Evolutionary conservation across 2,113 vertebrate species (phyloP).

Genomic region (Ictalurus furcatus): DNA sequence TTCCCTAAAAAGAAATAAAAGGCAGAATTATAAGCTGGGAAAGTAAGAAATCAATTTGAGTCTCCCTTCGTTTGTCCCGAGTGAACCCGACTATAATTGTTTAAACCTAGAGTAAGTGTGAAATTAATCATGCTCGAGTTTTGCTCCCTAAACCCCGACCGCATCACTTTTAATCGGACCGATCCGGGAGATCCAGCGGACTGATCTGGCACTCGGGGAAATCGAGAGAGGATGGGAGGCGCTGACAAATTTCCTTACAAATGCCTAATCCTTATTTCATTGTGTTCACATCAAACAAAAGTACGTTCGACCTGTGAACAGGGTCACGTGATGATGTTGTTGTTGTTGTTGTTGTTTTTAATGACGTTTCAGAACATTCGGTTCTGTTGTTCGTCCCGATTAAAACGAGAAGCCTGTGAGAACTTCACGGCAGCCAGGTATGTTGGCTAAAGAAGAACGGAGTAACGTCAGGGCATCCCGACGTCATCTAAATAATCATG

Average conservation of each 20-base stretch:
- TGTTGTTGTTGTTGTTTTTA: not conserved
- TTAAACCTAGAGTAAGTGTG: slow-evolving; percentile 49
- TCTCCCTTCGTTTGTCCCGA: slow-evolving; percentile 17
- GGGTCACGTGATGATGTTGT: too few species aligned
- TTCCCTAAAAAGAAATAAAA: slow-evolving; percentile 31
- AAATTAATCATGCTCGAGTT: slow-evolving; percentile 35
- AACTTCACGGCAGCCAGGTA: slow-evolving; percentile 7
- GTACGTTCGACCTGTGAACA: not conserved
- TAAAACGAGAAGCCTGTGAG: slow-evolving; percentile 12
- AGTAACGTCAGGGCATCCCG: not conserved
- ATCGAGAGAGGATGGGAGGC: not conserved
- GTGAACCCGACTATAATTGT: slow-evolving; percentile 39
- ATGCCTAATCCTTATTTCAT: not conserved
- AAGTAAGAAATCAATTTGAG: slow-evolving; percentile 51
- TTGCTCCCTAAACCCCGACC: slow-evolving; percentile 32
- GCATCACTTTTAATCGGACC: slow-evolving; percentile 50
- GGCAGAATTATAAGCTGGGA: slow-evolving; percentile 32
- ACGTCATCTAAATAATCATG: slow-evolving; percentile 46
- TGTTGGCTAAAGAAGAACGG: not conserved
- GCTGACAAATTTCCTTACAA: not conserved
- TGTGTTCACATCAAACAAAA: not conserved
- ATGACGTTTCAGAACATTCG: not conserved
- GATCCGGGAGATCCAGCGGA: slow-evolving; percentile 33
- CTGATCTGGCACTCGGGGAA: slow-evolving; percentile 15
- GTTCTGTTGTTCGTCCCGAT: not conserved